phyloP scores from a whole-genome alignment of 2,797 vertebrate species.

The Myotis myotis region DNA sequence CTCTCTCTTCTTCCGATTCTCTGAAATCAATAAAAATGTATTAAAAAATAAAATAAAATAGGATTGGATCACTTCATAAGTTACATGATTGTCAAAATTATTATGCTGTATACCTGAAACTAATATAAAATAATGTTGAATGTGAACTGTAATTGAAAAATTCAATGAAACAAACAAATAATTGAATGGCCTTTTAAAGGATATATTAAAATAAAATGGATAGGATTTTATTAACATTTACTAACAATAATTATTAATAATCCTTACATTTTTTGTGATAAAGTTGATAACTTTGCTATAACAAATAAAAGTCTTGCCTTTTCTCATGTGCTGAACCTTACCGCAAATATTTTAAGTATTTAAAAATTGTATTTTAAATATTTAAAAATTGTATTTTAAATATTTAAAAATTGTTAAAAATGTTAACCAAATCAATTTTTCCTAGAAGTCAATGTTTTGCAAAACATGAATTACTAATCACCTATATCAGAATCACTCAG shows the following conservation, averaged over 20 bases:
- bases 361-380: constrained; percentile 1
- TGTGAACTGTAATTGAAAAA: neutral
- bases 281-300: neutral
- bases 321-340: neutral
- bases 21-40: no score
- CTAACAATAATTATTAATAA: neutral
- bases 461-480: neutral
- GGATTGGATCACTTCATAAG: neutral
- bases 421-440: neutral
- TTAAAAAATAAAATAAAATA: no score
- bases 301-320: neutral
- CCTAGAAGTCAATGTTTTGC: neutral
- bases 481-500: neutral
- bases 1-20: no score
- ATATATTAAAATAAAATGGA: neutral
- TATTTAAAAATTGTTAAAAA: neutral
- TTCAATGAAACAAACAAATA: neutral
- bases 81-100: neutral
- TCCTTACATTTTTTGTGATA: constrained; percentile 14
- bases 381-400: neutral
- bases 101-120: neutral
- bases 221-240: neutral
- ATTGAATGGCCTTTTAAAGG: neutral
- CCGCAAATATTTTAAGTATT: neutral
- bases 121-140: neutral